Base-by-base conservation (phyloP, 2,113 vertebrate species). In the Gobiocypris rarus region DNA sequence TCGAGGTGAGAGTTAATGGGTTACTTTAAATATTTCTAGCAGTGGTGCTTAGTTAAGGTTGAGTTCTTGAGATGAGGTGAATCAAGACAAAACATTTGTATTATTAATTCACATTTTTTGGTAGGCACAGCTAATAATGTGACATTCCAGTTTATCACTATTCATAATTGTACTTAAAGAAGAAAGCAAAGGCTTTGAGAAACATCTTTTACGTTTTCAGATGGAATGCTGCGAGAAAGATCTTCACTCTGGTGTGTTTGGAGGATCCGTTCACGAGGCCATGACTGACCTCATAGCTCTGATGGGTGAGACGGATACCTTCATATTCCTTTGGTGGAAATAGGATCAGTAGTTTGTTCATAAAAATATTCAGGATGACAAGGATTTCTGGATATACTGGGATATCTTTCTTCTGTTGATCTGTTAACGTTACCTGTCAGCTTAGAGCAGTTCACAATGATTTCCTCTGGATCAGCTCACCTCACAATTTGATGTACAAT, bases 191-290 rank as follows among this genome's bases (percentile, higher is more conserved):
- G 59, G 59, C 13, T 63, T 63, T 4, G 28, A 31, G 8, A 11
- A 31, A 56, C 28, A 31, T 34, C 8, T 70, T 15, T 70, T 63
- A 56, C 38, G 19, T 79, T 70, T 52, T 0, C 88, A 92, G 97
- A 93, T 99, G 89, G 93, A 95, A 63, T 95, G 97, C 31, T 89
- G 91, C 70, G 91, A 84, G 65, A 98, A 94, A 87, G 98, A 99
- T 88, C 96, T 99, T 15, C 98, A 99, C 87, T 99, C 98, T 0
- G 98, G 98, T 0, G 97, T 99, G 81, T 98, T 98, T 56, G 98
- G 98, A 1, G 98, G 98, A 3, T 98, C 97, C 0, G 95, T 99
- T 14, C 95, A 99, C 5, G 97, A 99, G 87, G 97, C 97, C 79
- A 98, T 99, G 98, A 96, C 95, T 0, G 98, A 99, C 88, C 96